phyloP scores from a whole-genome alignment of 1,140 invertebrate species.

The Phymastichus coffea region DNA sequence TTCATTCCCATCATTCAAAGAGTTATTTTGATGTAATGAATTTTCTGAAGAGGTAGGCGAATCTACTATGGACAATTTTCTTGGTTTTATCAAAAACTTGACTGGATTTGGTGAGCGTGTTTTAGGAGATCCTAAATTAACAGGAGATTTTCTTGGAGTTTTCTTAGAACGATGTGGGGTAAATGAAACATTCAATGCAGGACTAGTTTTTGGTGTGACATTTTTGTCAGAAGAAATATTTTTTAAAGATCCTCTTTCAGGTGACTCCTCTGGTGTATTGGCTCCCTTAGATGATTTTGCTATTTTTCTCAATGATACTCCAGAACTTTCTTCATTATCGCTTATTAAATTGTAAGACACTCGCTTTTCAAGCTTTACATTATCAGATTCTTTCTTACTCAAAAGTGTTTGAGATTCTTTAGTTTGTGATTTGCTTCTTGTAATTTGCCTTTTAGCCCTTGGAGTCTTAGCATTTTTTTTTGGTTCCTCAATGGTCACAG shows the following conservation, averaged over 20 bases:
- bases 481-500: constrained; percentile 2
- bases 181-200: constrained; percentile 29
- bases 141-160: constrained; percentile 38
- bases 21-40: constrained; percentile 10
- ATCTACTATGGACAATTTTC: constrained; percentile 32
- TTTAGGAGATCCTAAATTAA: constrained; percentile 38
- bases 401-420: constrained; percentile 4
- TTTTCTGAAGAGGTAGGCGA: constrained; percentile 31
- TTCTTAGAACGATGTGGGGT: constrained; percentile 37
- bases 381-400: constrained; percentile 15
- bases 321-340: constrained; percentile 9
- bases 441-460: neutral
- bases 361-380: neutral
- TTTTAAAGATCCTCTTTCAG: neutral
- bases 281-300: neutral
- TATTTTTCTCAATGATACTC: neutral
- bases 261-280: constrained; percentile 6
- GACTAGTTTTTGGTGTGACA: constrained; percentile 39
- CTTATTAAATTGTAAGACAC: constrained; percentile 15
- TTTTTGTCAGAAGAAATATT: neutral
- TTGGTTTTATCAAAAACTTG: constrained; percentile 31
- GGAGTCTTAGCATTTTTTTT: neutral
- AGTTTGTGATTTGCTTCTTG: neutral
- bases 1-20: neutral
- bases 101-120: constrained; percentile 27